phyloP scores from a whole-genome alignment of 1,140 invertebrate species.

The Pseudomyrmex sp. region DNA sequence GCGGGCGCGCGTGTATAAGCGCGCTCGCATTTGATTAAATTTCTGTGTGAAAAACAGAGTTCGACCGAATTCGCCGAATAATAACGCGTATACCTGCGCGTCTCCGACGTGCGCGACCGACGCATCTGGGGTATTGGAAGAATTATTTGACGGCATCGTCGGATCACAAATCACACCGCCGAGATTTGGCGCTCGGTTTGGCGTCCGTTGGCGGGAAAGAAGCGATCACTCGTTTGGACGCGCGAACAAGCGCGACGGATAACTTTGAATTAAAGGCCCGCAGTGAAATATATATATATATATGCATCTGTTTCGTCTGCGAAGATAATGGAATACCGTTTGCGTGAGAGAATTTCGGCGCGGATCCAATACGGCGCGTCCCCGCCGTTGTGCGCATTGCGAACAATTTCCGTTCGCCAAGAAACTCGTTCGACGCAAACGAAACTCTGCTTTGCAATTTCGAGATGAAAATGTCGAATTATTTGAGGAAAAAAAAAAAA shows the following conservation, averaged over 20 bases:
- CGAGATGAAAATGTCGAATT: too few relatives aligned
- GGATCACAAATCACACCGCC: slow-evolving; percentile 39
- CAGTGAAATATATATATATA: neutral
- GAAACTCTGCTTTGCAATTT: neutral
- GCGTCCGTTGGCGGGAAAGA: neutral
- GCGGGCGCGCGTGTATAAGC: neutral
- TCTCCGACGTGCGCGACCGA: neutral
- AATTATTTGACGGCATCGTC: slow-evolving; percentile 33
- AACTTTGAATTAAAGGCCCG: slow-evolving; percentile 50
- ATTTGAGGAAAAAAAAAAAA: too few relatives aligned
- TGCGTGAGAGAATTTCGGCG: slow-evolving; percentile 24
- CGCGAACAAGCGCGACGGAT: slow-evolving; percentile 34
- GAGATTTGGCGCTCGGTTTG: slow-evolving; percentile 29
- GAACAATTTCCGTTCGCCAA: neutral
- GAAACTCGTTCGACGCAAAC: neutral
- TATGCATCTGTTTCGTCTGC: slow-evolving; percentile 41
- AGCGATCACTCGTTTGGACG: slow-evolving; percentile 7
- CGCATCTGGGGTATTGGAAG: neutral
- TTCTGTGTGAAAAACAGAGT: neutral
- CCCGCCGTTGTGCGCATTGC: neutral
- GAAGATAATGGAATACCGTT: slow-evolving; percentile 47
- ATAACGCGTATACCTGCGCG: neutral
- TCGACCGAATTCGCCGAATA: slow-evolving; percentile 6
- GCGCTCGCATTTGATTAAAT: slow-evolving; percentile 29
- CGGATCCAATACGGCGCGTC: neutral